A percentile compares a stretch with the other conserved stretches of the same genome.
Conservation (phyloP, 2,113 vertebrate genomes). For the Cephalopterus ornatus region DNA sequence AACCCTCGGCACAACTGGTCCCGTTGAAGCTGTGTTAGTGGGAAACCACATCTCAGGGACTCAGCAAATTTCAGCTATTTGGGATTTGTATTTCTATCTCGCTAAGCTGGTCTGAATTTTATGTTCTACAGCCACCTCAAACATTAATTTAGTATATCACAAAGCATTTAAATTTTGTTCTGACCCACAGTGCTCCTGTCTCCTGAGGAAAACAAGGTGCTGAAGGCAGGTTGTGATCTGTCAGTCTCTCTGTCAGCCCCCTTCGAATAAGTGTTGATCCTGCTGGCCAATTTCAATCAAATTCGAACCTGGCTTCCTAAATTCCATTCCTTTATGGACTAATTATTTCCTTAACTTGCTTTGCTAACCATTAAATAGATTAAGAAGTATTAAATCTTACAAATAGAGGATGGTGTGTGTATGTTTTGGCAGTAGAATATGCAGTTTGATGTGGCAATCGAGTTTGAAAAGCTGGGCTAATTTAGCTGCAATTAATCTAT, state of each 20-base stretch:
- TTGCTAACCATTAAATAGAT: neutral
- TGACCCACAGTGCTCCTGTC: neutral
- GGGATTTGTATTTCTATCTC: neutral
- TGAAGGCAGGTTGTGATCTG: neutral
- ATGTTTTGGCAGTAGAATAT: neutral
- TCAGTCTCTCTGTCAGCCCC: neutral
- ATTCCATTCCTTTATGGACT: neutral
- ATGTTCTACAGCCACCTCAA: neutral
- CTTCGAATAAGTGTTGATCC: neutral
- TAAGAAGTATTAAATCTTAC: neutral
- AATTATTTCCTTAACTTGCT: neutral
- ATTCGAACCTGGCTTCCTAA: neutral
- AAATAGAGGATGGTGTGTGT: neutral
- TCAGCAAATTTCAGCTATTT: neutral
- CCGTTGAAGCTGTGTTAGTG: neutral
- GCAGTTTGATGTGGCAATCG: neutral
- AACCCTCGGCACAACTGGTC: neutral
- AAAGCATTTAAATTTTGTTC: neutral
- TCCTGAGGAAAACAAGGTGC: neutral
- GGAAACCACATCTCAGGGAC: neutral
- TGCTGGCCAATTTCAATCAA: neutral
- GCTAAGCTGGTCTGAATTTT: neutral
- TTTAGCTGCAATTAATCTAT: neutral
- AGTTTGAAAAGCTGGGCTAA: neutral
- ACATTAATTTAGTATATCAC: neutral